Percentiles rank a stretch among this genome's conserved stretches.
Conservation (phyloP, 2,797 vertebrate genomes). For the Jordanella pulchra region DNA sequence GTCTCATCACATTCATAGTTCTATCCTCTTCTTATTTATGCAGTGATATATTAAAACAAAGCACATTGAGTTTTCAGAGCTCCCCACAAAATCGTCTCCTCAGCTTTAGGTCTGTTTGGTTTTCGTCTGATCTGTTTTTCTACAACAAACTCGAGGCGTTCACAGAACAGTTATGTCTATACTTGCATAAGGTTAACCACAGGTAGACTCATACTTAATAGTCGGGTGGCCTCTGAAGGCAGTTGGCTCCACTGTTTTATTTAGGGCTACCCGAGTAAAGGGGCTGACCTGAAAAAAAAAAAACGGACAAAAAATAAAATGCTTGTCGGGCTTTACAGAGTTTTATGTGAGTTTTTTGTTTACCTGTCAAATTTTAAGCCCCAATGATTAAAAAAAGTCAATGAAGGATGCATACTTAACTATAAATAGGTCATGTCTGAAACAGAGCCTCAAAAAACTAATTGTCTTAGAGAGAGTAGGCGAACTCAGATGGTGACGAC, state of each 20-base stretch:
- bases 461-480: neutral
- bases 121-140: neutral
- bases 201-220: neutral
- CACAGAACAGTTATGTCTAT: neutral
- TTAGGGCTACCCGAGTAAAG: neutral
- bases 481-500: neutral
- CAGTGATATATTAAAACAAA: neutral
- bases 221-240: neutral
- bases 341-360: too few relatives aligned
- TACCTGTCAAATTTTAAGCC: too few relatives aligned
- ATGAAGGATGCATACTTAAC: neutral
- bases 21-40: neutral
- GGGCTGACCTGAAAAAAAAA: neutral
- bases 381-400: neutral
- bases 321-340: neutral
- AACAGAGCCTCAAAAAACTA: neutral
- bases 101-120: neutral
- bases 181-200: neutral
- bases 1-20: neutral
- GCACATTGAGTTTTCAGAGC: neutral
- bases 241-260: neutral
- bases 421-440: neutral
- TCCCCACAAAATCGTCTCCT: neutral
- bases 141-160: neutral
- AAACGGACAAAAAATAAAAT: neutral